phyloP scores from a whole-genome alignment of 2,888 invertebrate genomes.

The Aelia acuminata region DNA sequence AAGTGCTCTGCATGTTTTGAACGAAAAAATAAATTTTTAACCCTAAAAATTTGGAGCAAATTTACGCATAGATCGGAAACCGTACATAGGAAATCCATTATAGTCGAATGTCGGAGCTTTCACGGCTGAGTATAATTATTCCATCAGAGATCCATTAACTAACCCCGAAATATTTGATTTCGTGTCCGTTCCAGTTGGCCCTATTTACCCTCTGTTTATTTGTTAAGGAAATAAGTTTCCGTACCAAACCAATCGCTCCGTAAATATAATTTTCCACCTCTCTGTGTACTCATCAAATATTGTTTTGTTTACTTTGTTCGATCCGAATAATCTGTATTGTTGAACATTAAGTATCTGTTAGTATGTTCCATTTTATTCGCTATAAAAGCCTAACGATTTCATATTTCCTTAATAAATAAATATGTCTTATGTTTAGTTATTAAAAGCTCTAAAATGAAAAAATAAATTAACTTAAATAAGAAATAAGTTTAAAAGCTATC shows the following conservation, averaged over 20 bases:
- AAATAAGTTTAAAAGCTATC: too few relatives aligned
- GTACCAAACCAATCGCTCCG: background rate
- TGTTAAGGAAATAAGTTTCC: background rate
- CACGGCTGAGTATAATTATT: background rate
- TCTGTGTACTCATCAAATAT: background rate
- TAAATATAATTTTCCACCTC: background rate
- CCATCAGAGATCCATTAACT: background rate
- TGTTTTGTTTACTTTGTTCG: too few relatives aligned
- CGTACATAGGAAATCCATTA: background rate
- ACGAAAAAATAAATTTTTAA: background rate
- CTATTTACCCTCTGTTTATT: background rate
- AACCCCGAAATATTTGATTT: constrained; percentile 5
- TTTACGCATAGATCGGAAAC: background rate
- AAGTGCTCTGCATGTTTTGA: too few relatives aligned
- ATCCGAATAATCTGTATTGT: background rate
- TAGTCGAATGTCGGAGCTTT: background rate
- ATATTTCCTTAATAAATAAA: too few relatives aligned
- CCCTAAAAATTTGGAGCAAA: background rate
- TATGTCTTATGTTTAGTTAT: too few relatives aligned
- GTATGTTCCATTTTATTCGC: background rate
- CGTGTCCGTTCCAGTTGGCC: background rate
- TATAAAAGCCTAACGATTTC: too few relatives aligned
- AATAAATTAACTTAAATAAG: too few relatives aligned
- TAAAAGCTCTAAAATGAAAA: too few relatives aligned
- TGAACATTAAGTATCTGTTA: background rate